Percentiles rank a stretch among this genome's conserved stretches.
Evolutionary conservation across 2,888 invertebrate species (phyloP).

Genomic region (Philopedon plagiatum): DNA sequence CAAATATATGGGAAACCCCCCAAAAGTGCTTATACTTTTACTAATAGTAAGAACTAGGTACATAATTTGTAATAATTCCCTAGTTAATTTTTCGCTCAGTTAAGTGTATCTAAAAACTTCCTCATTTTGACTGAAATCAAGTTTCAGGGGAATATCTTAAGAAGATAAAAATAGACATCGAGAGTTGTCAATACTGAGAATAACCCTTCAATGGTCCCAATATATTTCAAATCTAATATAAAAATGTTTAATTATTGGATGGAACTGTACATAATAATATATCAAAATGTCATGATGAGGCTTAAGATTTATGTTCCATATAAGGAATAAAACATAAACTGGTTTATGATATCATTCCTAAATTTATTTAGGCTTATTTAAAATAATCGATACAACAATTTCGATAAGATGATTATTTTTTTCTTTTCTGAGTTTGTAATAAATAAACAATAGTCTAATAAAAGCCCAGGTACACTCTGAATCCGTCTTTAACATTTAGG

Average conservation of each 20-base stretch:
- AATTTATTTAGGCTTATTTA: background rate
- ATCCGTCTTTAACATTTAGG: conserved; percentile 10
- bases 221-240: background rate
- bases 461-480: background rate
- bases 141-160: no score
- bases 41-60: no score
- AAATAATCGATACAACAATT: background rate
- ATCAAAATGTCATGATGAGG: background rate
- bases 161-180: no score
- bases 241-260: background rate
- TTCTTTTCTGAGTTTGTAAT: background rate
- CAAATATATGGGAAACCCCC: no score
- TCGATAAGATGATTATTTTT: background rate
- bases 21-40: no score
- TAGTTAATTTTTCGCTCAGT: no score
- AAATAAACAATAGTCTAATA: background rate
- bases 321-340: background rate
- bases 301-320: background rate
- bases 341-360: conserved; percentile 12
- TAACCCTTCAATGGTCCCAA: no score
- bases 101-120: no score
- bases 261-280: background rate
- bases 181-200: no score
- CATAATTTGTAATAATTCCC: no score
- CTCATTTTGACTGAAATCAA: no score